phyloP scores from a whole-genome alignment of 2,797 vertebrate genomes.

The Muraenolepis orangiensis region DNA sequence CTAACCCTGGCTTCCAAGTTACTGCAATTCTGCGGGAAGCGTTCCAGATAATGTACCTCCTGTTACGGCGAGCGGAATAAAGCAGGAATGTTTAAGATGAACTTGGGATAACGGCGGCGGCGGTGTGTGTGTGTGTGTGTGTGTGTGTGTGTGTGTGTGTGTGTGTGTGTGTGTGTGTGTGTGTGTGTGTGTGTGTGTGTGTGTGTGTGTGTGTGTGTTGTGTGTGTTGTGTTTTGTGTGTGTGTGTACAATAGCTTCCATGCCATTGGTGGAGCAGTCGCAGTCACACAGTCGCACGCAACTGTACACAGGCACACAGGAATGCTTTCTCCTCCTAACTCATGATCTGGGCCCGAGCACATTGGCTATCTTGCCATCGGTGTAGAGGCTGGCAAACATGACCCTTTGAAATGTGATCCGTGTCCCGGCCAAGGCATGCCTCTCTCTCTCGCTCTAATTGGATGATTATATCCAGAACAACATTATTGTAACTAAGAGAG shows the following conservation, averaged over 20 bases:
- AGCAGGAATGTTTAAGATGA: conserved; percentile 48
- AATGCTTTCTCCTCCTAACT: conserved; percentile 48
- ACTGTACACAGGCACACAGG: conserved; percentile 50
- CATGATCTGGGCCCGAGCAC: conserved; percentile 39
- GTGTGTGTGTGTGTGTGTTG: no score
- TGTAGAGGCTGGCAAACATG: conserved; percentile 68
- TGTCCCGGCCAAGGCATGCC: conserved; percentile 73
- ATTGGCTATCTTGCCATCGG: conserved; percentile 67
- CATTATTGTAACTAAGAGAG: conserved; percentile 77
- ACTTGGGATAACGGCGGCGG: conserved; percentile 44
- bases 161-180: no score
- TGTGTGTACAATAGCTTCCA: conserved; percentile 44
- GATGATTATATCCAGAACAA: conserved; percentile 85
- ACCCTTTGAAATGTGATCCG: conserved; percentile 82
- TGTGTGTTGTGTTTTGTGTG: no score
- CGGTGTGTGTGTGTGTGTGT: no score
- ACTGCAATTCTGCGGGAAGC: conserved; percentile 7
- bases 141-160: no score
- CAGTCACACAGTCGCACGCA: conserved; percentile 44
- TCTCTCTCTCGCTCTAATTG: conserved; percentile 69
- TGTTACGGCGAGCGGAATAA: conserved; percentile 33
- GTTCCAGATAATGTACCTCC: conserved; percentile 7
- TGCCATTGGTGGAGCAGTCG: conserved; percentile 37
- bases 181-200: no score
- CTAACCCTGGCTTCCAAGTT: conserved; percentile 2